phyloP scores from a whole-genome alignment of 2,113 vertebrate species.

The Xiphorhynchus elegans region DNA sequence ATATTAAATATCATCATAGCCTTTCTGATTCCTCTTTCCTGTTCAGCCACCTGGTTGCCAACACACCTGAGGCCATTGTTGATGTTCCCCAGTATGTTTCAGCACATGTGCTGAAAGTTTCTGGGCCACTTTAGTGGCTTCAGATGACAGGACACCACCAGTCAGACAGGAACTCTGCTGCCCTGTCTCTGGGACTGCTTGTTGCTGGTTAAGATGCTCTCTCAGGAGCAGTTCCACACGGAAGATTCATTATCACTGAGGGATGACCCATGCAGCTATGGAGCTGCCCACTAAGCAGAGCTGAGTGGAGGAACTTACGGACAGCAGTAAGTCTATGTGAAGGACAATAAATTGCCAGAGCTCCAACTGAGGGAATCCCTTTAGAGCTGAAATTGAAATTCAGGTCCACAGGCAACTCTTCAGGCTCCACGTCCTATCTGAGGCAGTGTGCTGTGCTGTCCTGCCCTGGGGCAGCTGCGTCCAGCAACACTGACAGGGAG shows the following conservation, averaged over 20 bases:
- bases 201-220: not conserved
- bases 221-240: not conserved
- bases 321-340: not conserved
- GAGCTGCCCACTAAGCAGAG: not conserved
- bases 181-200: not conserved
- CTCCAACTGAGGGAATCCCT: not conserved
- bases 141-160: not conserved
- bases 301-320: not conserved
- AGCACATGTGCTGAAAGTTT: not conserved
- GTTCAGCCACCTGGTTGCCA: not conserved
- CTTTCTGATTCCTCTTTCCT: not conserved
- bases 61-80: not conserved
- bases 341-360: not conserved
- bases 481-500: not conserved
- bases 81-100: not conserved
- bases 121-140: not conserved
- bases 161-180: not conserved
- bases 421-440: not conserved
- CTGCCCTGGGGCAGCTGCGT: not conserved
- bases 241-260: not conserved
- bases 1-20: not conserved
- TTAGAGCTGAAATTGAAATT: not conserved
- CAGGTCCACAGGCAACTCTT: not conserved
- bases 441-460: not conserved
- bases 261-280: not conserved